phyloP scores from a whole-genome alignment of 2,888 invertebrate species.

The Aleiodes testaceus region DNA sequence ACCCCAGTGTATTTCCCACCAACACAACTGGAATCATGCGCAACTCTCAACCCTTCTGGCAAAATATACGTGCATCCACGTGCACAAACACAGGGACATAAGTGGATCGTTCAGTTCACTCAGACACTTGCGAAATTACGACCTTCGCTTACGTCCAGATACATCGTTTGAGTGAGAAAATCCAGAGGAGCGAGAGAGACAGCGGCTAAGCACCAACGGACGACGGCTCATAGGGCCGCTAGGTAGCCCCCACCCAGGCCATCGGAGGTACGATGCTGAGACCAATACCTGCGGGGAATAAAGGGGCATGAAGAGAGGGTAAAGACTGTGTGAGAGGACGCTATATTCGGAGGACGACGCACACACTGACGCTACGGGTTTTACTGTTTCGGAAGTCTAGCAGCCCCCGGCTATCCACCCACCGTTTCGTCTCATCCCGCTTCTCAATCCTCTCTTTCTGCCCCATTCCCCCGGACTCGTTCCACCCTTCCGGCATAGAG shows the following conservation, averaged over 20 bases:
- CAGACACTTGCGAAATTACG: constrained; percentile 67
- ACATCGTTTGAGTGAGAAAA: constrained; percentile 62
- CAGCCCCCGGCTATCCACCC: constrained; percentile 63
- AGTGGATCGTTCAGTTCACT: constrained; percentile 52
- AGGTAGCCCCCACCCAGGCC: background rate
- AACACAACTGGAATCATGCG: constrained; percentile 2
- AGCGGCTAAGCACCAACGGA: constrained; percentile 57
- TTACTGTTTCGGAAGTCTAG: constrained; percentile 70
- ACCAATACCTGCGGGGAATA: constrained; percentile 49
- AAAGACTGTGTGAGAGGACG: constrained; percentile 24
- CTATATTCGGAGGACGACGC: constrained; percentile 39
- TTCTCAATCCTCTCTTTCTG: constrained; percentile 54
- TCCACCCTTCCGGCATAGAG: constrained; percentile 40
- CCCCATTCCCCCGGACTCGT: constrained; percentile 46
- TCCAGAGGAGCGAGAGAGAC: constrained; percentile 20
- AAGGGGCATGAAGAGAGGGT: constrained; percentile 22
- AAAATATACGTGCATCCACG: background rate
- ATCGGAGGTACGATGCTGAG: constrained; percentile 33
- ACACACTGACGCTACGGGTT: constrained; percentile 56
- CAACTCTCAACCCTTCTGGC: background rate
- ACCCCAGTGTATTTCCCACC: constrained; percentile 2
- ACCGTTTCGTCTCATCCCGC: constrained; percentile 14
- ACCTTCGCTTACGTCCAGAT: constrained; percentile 64
- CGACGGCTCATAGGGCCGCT: constrained; percentile 61
- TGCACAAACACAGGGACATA: constrained; percentile 1